Conservation (phyloP, 2,888 invertebrate species). For the Brenthis ino region DNA sequence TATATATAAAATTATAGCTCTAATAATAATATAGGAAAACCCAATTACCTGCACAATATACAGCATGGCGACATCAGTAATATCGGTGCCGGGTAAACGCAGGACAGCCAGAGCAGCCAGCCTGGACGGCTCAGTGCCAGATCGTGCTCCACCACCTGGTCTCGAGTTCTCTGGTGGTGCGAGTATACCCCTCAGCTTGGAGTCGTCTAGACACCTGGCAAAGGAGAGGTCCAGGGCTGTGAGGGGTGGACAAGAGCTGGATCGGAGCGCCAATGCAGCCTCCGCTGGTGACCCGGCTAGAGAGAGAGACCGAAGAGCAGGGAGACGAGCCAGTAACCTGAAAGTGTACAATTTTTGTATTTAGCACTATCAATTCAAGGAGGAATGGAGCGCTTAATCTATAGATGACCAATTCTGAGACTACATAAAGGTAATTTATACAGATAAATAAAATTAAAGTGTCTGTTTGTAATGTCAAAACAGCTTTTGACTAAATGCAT, state of each 20-base stretch:
- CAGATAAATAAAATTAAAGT: no score
- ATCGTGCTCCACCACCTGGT: slow-evolving; percentile 79
- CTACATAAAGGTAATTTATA: no score
- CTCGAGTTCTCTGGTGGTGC: slow-evolving; percentile 93
- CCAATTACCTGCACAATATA: slow-evolving; percentile 73
- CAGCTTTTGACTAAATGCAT: no score
- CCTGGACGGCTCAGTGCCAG: slow-evolving; percentile 70
- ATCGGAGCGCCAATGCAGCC: slow-evolving; percentile 90
- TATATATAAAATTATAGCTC: background rate
- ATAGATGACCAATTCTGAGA: background rate
- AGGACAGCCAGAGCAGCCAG: slow-evolving; percentile 89
- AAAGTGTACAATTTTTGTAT: background rate
- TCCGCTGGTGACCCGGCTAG: slow-evolving; percentile 89
- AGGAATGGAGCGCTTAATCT: background rate
- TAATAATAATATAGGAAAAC: background rate
- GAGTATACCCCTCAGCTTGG: slow-evolving; percentile 91
- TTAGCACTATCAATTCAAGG: background rate
- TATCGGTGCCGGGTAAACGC: slow-evolving; percentile 92
- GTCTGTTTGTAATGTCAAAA: no score
- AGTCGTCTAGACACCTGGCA: slow-evolving; percentile 92
- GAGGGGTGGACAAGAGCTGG: slow-evolving; percentile 90
- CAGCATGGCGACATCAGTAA: slow-evolving; percentile 92
- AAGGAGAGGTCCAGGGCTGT: slow-evolving; percentile 91
- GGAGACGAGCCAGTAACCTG: slow-evolving; percentile 86
- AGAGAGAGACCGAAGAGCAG: slow-evolving; percentile 90